Evolutionary conservation across 92 coral and sea anemone species (phyloP).

Genomic region (Parazoanthus atlanticus): DNA sequence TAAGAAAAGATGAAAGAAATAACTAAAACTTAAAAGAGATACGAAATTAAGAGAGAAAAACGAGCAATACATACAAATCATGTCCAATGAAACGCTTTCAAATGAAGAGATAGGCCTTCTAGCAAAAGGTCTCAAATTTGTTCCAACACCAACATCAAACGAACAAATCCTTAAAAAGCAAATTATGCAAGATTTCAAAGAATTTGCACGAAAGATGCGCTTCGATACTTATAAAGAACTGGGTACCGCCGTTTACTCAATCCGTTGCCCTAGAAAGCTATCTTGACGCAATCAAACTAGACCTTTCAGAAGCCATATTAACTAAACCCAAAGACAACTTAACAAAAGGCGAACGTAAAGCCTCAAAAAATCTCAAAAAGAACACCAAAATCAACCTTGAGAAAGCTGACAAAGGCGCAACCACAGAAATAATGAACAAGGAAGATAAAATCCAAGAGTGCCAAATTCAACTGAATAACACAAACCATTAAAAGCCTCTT

Average conservation of each 20-base stretch:
- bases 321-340: neutral
- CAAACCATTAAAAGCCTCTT: neutral
- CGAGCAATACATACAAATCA: no score
- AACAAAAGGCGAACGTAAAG: conserved; percentile 22
- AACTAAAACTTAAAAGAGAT: no score
- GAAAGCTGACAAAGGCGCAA: neutral
- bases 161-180: conserved; percentile 3
- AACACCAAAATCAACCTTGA: no score
- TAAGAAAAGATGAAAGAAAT: no score
- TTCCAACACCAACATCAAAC: conserved; percentile 3
- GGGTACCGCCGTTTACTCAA: neutral
- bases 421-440: neutral
- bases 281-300: neutral
- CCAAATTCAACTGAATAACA: neutral
- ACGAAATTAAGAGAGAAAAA: no score
- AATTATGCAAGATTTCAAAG: neutral
- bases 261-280: neutral
- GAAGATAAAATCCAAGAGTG: neutral
- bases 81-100: no score
- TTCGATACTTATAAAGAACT: neutral
- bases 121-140: conserved; percentile 6
- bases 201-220: neutral
- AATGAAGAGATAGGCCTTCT: neutral
- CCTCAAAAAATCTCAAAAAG: neutral
- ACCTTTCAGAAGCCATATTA: neutral